phyloP scores from a whole-genome alignment of 2,888 invertebrate species.

The Linnaemya vulpina region DNA sequence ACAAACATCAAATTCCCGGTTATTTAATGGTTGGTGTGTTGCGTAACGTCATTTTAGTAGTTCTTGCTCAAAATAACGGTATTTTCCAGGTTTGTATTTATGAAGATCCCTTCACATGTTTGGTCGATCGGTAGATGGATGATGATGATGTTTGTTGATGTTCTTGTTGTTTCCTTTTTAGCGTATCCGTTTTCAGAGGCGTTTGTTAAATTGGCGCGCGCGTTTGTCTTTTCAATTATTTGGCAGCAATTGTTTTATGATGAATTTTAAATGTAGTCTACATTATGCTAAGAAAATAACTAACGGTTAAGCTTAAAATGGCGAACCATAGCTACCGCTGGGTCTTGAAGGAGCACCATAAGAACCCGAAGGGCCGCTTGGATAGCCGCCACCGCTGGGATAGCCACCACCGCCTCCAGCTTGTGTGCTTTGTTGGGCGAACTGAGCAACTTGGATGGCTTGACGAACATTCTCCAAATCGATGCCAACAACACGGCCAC shows the following conservation, averaged over 20 bases:
- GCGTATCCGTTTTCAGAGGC: constrained; percentile 67
- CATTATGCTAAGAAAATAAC: constrained; percentile 69
- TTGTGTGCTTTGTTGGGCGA: constrained; percentile 90
- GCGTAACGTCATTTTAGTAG: constrained; percentile 1
- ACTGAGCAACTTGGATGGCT: constrained; percentile 94
- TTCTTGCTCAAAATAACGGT: constrained; percentile 42
- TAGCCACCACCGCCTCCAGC: constrained; percentile 83
- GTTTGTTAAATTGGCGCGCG: constrained; percentile 67
- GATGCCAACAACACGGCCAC: constrained; percentile 88
- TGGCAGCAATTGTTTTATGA: constrained; percentile 69
- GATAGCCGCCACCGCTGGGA: constrained; percentile 79
- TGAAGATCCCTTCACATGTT: constrained; percentile 58
- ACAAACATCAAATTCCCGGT: constrained; percentile 63
- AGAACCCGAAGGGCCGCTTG: constrained; percentile 85
- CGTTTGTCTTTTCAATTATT: constrained; percentile 71
- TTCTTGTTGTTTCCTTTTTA: constrained; percentile 39
- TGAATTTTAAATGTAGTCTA: constrained; percentile 69
- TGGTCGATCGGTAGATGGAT: neutral
- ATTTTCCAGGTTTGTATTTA: constrained; percentile 57
- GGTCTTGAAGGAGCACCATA: constrained; percentile 86
- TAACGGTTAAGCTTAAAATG: constrained; percentile 77
- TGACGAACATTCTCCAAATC: constrained; percentile 93
- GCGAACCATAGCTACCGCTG: constrained; percentile 88
- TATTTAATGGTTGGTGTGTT: constrained; percentile 53
- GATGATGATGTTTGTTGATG: constrained; percentile 40